These are phyloP conservation scores for Malaclemys terrapin DNA, from an alignment of 2,113 vertebrate species.

Conservation along the genomic window DNA sequence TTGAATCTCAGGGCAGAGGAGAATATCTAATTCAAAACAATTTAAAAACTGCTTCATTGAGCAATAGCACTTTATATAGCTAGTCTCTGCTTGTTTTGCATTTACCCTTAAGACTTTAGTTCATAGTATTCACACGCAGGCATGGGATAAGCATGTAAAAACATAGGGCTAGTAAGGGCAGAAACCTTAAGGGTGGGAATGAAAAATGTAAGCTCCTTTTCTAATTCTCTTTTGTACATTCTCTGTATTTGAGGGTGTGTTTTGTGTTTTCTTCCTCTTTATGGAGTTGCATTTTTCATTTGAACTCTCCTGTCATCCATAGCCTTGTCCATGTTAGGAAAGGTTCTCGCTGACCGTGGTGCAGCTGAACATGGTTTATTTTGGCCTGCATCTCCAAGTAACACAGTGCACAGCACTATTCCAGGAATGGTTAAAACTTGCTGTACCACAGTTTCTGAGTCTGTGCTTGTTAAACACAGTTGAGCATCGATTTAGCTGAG, in stretches of 20 bases:
- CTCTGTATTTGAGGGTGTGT: not conserved
- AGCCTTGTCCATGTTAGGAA: accelerated
- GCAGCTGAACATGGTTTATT: not conserved
- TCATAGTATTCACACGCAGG: constrained; percentile 47
- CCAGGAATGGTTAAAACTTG: not conserved
- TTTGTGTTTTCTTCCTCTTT: not conserved
- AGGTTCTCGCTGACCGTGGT: not conserved
- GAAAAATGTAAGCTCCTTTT: constrained; percentile 3
- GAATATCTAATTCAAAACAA: constrained; percentile 63
- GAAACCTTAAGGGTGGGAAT: not conserved
- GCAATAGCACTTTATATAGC: constrained; percentile 44
- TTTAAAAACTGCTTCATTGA: constrained; percentile 57
- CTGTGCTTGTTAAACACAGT: not conserved
- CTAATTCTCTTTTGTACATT: not conserved
- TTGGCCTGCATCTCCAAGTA: not conserved
- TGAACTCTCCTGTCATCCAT: not conserved
- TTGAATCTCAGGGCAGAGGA: constrained; percentile 54
- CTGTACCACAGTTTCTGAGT: not conserved
- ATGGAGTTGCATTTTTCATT: not conserved
- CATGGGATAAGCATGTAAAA: constrained; percentile 48
- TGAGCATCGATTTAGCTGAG: not conserved
- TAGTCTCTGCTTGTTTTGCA: constrained; percentile 78
- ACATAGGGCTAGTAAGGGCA: constrained; percentile 13
- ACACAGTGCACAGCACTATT: not conserved
- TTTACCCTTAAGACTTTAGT: constrained; percentile 66